phyloP scores from a whole-genome alignment of 2,113 vertebrate species.

The Poeciliopsis turrubarensis region DNA sequence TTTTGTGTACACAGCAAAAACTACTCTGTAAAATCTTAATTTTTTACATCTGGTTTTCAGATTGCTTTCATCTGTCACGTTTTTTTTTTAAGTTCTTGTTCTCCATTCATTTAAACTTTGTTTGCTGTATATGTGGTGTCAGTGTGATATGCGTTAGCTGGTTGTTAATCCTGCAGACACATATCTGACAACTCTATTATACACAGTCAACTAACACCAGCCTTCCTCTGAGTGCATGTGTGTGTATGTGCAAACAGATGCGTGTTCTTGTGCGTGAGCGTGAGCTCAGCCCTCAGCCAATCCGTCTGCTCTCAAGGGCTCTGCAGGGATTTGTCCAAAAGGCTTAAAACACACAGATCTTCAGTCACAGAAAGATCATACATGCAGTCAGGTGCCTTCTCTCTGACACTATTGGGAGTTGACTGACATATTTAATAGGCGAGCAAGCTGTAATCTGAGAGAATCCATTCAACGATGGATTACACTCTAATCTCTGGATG shows the following conservation, averaged over 20 bases:
- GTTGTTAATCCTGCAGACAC: conserved; percentile 58
- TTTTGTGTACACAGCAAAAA: conserved; percentile 32
- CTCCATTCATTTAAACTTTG: conserved; percentile 10
- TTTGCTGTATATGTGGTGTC: conserved; percentile 19
- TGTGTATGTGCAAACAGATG: neutral
- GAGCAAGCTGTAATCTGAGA: conserved; percentile 71
- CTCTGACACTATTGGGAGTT: conserved; percentile 37
- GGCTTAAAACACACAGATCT: conserved; percentile 60
- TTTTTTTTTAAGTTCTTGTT: neutral
- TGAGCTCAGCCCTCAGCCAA: conserved; percentile 11
- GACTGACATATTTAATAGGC: conserved; percentile 68
- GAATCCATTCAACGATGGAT: conserved; percentile 71
- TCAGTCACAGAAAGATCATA: conserved; percentile 33
- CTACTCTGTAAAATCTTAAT: conserved; percentile 12
- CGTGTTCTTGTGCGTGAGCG: neutral
- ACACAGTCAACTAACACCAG: conserved; percentile 52
- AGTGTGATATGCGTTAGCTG: conserved; percentile 56
- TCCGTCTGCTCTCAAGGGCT: conserved; percentile 59
- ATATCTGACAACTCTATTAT: conserved; percentile 72
- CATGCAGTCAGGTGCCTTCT: conserved; percentile 23
- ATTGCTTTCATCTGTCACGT: neutral
- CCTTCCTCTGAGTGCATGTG: conserved; percentile 13
- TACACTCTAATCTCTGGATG: conserved; percentile 69
- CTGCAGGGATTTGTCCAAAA: conserved; percentile 60
- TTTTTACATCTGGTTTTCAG: neutral